Conservation (phyloP, 2,797 vertebrate species). For the Vireo griseus region DNA sequence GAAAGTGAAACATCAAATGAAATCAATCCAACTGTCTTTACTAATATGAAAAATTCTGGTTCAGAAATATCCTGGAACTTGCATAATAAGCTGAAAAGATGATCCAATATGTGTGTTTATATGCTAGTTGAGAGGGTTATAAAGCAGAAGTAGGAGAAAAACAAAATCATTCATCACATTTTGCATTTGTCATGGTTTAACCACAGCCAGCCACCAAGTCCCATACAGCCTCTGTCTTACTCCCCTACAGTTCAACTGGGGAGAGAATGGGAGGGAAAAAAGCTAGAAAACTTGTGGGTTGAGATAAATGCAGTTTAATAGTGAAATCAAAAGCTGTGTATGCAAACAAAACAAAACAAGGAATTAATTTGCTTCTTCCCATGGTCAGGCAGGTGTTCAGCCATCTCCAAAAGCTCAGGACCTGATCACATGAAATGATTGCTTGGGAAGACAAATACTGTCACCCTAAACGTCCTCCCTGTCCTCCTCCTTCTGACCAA, state of each 20-base stretch:
- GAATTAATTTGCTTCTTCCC: not conserved
- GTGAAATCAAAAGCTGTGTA: not conserved
- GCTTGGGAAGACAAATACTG: not conserved
- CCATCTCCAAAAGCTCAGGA: rapidly evolving
- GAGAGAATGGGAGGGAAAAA: not conserved
- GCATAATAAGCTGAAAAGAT: not conserved
- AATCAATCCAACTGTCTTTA: not conserved
- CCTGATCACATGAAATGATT: rapidly evolving
- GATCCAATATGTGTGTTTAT: not conserved
- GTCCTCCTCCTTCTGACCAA: not conserved
- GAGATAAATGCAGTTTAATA: not conserved
- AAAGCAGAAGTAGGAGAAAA: not conserved
- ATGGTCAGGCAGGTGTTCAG: not conserved
- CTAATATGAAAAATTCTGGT: not conserved
- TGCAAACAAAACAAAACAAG: not conserved
- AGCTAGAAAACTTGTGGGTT: not conserved
- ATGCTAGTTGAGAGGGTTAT: not conserved
- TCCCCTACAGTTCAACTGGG: rapidly evolving
- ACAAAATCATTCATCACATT: not conserved
- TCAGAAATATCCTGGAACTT: not conserved
- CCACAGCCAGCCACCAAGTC: not conserved
- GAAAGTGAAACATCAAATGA: not conserved
- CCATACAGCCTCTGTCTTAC: not conserved
- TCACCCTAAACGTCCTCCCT: not conserved
- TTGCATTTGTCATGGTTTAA: not conserved